Percentiles rank a stretch among this genome's conserved stretches.
These are phyloP conservation scores for Lepidotrigona ventralis DNA, from an alignment of 1,140 invertebrate species.

Conservation along the genomic window DNA sequence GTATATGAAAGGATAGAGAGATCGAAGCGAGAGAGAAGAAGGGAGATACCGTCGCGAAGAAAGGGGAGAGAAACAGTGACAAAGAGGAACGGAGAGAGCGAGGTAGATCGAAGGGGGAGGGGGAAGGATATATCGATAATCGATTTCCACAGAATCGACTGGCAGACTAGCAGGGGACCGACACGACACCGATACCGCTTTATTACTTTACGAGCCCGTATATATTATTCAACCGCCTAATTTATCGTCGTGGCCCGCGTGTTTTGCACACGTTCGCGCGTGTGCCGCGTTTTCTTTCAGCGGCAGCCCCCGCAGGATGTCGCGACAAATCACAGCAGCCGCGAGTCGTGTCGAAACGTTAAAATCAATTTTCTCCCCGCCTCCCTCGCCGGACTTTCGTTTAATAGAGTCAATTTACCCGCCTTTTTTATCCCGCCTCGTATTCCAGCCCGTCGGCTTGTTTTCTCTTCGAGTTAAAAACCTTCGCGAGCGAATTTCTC, in stretches of 20 bases:
- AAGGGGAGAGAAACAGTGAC: background rate
- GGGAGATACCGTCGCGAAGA: background rate
- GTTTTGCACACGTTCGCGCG: slow-evolving; percentile 6
- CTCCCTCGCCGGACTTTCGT: background rate
- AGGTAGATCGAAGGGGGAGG: background rate
- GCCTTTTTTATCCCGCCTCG: background rate
- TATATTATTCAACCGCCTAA: slow-evolving; percentile 58
- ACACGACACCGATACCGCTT: slow-evolving; percentile 53
- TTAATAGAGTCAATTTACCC: background rate
- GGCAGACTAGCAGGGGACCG: slow-evolving; percentile 26
- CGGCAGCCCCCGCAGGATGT: background rate
- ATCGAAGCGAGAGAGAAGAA: slow-evolving; percentile 6
- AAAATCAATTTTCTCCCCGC: no score
- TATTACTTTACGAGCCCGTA: slow-evolving; percentile 57
- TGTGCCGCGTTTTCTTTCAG: slow-evolving; percentile 1
- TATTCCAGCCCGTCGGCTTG: background rate
- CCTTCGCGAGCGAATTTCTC: background rate
- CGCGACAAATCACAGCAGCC: slow-evolving; percentile 18
- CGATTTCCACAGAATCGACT: slow-evolving; percentile 58
- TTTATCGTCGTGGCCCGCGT: slow-evolving; percentile 45
- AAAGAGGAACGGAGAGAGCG: slow-evolving; percentile 14
- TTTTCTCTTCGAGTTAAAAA: background rate
- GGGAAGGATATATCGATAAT: slow-evolving; percentile 61
- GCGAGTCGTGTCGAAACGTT: slow-evolving; percentile 2
- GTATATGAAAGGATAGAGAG: background rate